phyloP scores from a whole-genome alignment of 1,140 invertebrate genomes.

The Maniola jurtina region DNA sequence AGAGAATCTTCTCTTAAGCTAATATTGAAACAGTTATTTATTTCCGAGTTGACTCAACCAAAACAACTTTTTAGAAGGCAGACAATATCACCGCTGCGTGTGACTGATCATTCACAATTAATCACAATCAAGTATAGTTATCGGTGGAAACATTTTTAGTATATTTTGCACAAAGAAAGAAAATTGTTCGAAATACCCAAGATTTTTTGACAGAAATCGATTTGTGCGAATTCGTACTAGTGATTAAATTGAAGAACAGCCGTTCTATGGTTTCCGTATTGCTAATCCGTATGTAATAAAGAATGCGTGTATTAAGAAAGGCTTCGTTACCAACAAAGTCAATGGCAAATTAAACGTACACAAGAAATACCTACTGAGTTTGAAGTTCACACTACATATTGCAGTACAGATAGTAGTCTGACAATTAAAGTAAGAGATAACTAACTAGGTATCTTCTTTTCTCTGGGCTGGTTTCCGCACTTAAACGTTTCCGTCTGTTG shows the following conservation, averaged over 20 bases:
- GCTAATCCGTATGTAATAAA: conserved; percentile 24
- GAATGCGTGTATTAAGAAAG: conserved; percentile 18
- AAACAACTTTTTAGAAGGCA: background rate
- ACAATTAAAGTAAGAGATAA: background rate
- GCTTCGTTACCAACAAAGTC: conserved; percentile 25
- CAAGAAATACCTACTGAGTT: background rate
- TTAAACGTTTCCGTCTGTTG: no score
- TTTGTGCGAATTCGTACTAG: conserved; percentile 23
- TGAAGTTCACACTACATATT: no score
- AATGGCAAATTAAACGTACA: conserved; percentile 21
- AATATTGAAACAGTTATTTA: no score
- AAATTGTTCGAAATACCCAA: no score
- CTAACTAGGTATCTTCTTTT: no score
- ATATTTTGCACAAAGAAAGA: background rate
- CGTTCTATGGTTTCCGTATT: conserved; percentile 25
- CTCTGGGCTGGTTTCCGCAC: no score
- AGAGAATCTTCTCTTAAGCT: no score
- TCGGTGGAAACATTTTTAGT: background rate
- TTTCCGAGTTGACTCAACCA: no score
- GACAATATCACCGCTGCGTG: background rate
- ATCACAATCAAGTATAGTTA: no score
- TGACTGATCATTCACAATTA: background rate
- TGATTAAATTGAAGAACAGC: conserved; percentile 22
- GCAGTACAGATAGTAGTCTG: background rate
- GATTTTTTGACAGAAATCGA: background rate